A percentile compares a stretch with the other conserved stretches of the same genome.
Conservation (phyloP, 2,113 vertebrate species). For the Parus major region DNA sequence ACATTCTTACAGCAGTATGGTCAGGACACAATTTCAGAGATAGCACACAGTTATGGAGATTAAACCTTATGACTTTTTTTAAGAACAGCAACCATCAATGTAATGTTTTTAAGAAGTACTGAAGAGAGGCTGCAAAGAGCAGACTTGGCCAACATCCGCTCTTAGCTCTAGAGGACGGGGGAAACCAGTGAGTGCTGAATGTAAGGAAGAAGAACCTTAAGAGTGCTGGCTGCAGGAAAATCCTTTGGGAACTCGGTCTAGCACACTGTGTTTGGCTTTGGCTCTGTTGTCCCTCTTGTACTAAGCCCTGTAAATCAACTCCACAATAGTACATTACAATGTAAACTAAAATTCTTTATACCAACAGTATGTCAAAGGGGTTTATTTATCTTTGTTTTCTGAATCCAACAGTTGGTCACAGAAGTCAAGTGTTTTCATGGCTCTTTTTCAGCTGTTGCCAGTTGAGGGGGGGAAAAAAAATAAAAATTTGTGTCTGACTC, state of each 20-base stretch:
- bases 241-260: neutral
- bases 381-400: conserved; percentile 58
- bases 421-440: conserved; percentile 93
- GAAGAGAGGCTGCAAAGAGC: conserved; percentile 50
- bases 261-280: conserved; percentile 10
- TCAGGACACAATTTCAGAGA: conserved; percentile 82
- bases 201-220: conserved; percentile 32
- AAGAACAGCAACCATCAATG: conserved; percentile 49
- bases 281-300: conserved; percentile 57
- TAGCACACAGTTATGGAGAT: conserved; percentile 62
- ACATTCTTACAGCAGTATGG: conserved; percentile 78
- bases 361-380: conserved; percentile 57
- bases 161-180: conserved; percentile 8
- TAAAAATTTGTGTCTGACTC: conserved; percentile 78
- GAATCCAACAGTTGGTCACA: conserved; percentile 93
- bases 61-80: conserved; percentile 13
- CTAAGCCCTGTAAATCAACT: conserved; percentile 64
- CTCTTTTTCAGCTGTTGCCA: conserved; percentile 80
- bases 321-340: conserved; percentile 76
- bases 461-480: neutral
- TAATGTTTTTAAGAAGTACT: conserved; percentile 51
- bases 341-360: conserved; percentile 81
- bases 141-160: conserved; percentile 5
- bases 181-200: conserved; percentile 8
- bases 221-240: conserved; percentile 43